Conservation (phyloP, 2,113 vertebrate genomes). For the Hymenochirus boettgeri region DNA sequence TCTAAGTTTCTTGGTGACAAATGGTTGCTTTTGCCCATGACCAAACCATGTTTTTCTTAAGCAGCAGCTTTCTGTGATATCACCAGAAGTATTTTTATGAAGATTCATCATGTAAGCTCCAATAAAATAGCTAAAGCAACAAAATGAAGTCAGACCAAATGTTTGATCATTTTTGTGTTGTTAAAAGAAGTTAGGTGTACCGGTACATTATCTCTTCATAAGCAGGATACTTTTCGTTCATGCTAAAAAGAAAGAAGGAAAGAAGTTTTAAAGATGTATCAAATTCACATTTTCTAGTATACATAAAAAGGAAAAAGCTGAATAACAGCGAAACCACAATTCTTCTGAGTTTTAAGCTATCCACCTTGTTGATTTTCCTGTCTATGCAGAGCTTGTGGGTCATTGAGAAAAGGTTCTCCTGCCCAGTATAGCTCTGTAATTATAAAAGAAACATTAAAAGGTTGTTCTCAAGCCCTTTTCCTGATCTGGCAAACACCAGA, state of each 20-base stretch:
- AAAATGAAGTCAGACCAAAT: conserved; percentile 44
- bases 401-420: no score
- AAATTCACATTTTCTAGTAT: background rate
- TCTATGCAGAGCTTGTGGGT: no score
- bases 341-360: no score
- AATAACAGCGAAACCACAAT: background rate
- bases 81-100: conserved; percentile 48
- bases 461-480: no score
- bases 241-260: conserved; percentile 54
- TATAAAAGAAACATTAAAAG: no score
- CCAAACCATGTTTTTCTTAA: conserved; percentile 41
- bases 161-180: conserved; percentile 53
- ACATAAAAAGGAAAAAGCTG: background rate
- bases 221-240: conserved; percentile 47
- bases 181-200: conserved; percentile 43
- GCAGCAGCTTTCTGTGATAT: conserved; percentile 56
- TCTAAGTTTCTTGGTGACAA: conserved; percentile 80
- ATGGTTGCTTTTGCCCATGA: conserved; percentile 56
- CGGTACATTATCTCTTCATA: conserved; percentile 32
- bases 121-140: conserved; percentile 23
- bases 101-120: conserved; percentile 57
- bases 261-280: conserved; percentile 12
- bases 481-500: no score
- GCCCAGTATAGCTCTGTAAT: no score
- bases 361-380: no score